phyloP scores from a whole-genome alignment of 2,113 vertebrate genomes.

The Crotalus horridus region DNA sequence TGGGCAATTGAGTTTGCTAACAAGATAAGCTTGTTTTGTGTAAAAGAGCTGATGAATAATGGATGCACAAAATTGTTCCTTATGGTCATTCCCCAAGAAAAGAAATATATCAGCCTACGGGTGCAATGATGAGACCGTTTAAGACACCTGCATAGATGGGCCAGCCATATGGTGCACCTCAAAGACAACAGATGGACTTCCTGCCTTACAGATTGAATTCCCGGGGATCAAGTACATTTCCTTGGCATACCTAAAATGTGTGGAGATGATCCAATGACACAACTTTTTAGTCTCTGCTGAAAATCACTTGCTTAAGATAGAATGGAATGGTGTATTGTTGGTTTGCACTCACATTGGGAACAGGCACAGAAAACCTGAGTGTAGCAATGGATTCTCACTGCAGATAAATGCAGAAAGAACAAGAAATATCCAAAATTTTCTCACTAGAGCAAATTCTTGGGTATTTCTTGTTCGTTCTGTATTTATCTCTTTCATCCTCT shows the following conservation, averaged over 20 bases:
- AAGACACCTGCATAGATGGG: neutral
- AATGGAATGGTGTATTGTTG: neutral
- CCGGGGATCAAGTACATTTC: neutral
- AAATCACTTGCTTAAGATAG: conserved; percentile 5
- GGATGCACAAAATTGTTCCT: neutral
- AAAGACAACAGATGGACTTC: conserved; percentile 12
- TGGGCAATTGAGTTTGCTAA: neutral
- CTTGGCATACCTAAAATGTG: conserved; percentile 15
- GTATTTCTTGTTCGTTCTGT: neutral
- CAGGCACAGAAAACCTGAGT: neutral
- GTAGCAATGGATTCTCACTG: neutral
- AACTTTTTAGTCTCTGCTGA: neutral
- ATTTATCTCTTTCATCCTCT: neutral
- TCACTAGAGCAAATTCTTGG: neutral
- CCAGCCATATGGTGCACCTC: neutral
- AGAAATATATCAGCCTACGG: neutral
- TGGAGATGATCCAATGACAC: neutral
- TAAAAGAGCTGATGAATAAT: neutral
- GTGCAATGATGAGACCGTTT: neutral
- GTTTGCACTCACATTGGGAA: neutral
- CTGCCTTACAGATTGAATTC: neutral
- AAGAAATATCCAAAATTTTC: no score
- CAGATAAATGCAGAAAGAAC: no score
- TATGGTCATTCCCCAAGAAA: neutral
- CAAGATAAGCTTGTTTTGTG: neutral